These are phyloP conservation scores for Drosophila melanosoma DNA, from an alignment of 2,888 invertebrate genomes.

Conservation along the genomic window DNA sequence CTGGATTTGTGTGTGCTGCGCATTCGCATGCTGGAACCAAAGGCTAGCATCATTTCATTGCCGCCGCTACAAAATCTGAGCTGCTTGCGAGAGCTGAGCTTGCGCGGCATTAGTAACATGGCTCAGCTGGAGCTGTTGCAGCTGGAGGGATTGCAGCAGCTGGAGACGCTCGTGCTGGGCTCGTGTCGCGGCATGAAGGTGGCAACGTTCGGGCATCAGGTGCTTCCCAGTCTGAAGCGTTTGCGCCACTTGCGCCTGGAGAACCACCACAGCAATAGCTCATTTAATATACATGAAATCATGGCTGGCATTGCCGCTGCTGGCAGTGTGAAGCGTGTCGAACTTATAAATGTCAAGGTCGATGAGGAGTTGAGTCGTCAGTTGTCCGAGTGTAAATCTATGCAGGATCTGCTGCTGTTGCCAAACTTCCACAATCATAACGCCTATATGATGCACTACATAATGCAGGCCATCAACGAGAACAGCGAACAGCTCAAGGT, in stretches of 20 bases:
- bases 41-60: slow-evolving; percentile 86
- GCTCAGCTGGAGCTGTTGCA: slow-evolving; percentile 87
- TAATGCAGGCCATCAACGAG: slow-evolving; percentile 88
- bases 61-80: slow-evolving; percentile 89
- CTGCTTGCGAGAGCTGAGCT: slow-evolving; percentile 86
- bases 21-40: slow-evolving; percentile 89
- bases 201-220: slow-evolving; percentile 87
- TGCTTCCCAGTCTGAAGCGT: slow-evolving; percentile 87
- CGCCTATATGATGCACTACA: slow-evolving; percentile 92
- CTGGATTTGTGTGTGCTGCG: slow-evolving; percentile 89
- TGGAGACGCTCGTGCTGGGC: slow-evolving; percentile 92
- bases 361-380: slow-evolving; percentile 92
- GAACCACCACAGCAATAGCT: slow-evolving; percentile 83
- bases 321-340: slow-evolving; percentile 89
- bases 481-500: slow-evolving; percentile 89
- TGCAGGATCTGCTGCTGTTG: slow-evolving; percentile 91
- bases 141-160: slow-evolving; percentile 87
- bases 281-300: slow-evolving; percentile 88
- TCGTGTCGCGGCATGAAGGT: slow-evolving; percentile 90
- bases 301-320: slow-evolving; percentile 89
- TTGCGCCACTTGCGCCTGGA: slow-evolving; percentile 91
- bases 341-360: slow-evolving; percentile 93
- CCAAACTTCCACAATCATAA: slow-evolving; percentile 94
- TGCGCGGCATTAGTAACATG: slow-evolving; percentile 87
- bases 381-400: slow-evolving; percentile 89